phyloP scores from a whole-genome alignment of 2,888 invertebrate genomes.

The Sarcophaga subvicina region DNA sequence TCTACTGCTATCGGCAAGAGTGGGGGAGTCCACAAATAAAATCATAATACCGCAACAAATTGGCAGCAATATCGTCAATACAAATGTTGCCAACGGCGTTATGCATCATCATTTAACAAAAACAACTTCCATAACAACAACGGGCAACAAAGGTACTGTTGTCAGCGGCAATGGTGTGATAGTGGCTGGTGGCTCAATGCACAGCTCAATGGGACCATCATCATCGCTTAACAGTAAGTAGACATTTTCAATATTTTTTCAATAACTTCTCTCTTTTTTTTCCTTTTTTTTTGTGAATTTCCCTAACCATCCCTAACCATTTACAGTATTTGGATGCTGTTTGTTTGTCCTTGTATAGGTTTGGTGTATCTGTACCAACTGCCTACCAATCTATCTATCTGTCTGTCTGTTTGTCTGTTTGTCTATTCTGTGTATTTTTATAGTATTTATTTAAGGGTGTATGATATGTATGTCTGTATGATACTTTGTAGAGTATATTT shows the following conservation, averaged over 20 bases:
- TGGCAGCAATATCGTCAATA: conserved; percentile 71
- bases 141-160: conserved; percentile 69
- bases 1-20: conserved; percentile 81
- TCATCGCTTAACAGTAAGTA: conserved; percentile 79
- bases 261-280: no score
- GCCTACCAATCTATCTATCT: not conserved
- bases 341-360: no score
- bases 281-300: not conserved
- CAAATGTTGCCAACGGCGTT: conserved; percentile 70
- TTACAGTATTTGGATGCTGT: no score
- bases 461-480: not conserved
- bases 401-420: not conserved
- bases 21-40: conserved; percentile 81
- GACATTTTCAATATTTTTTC: conserved; percentile 20
- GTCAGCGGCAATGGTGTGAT: conserved; percentile 74
- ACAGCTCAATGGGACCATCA: conserved; percentile 74
- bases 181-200: conserved; percentile 74
- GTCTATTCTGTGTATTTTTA: not conserved
- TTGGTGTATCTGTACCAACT: no score
- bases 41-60: conserved; percentile 79
- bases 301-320: no score
- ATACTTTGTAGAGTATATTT: conserved; percentile 44
- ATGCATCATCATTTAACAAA: conserved; percentile 73
- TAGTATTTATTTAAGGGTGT: conserved; percentile 10
- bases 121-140: conserved; percentile 62